Percentiles rank a stretch among this genome's conserved stretches.
Evolutionary conservation across 2,888 invertebrate species (phyloP).

Genomic region (Acanthoscelides obtectus): DNA sequence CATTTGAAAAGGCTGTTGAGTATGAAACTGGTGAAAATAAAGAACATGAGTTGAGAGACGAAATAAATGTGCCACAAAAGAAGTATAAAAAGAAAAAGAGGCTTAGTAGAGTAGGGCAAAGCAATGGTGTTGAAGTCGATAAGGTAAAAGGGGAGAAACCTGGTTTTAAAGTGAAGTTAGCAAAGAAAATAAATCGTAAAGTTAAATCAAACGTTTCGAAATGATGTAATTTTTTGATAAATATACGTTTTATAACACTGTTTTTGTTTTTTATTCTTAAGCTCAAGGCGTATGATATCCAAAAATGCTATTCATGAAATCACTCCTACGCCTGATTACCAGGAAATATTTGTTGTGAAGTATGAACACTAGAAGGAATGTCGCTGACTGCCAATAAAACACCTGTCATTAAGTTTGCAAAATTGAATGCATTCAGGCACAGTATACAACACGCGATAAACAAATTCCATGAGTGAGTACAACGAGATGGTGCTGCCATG

Average conservation of each 20-base stretch:
- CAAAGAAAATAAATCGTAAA: not conserved
- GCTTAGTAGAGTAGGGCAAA: not conserved
- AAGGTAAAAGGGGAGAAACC: not conserved
- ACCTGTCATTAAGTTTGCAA: too few species aligned
- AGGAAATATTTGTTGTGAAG: too few species aligned
- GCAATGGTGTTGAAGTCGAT: not conserved
- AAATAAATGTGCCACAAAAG: not conserved
- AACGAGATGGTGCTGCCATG: too few species aligned
- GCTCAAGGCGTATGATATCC: too few species aligned
- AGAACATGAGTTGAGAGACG: not conserved
- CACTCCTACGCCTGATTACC: too few species aligned
- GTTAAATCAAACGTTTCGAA: not conserved
- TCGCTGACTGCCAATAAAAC: too few species aligned
- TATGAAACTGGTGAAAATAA: slow-evolving; percentile 26
- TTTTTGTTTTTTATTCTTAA: too few species aligned
- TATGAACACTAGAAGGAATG: too few species aligned
- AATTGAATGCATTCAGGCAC: too few species aligned
- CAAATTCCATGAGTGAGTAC: too few species aligned
- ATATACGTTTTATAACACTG: not conserved
- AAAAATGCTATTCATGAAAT: too few species aligned
- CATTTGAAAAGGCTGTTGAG: slow-evolving; percentile 52
- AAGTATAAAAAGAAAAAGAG: not conserved
- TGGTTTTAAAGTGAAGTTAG: not conserved
- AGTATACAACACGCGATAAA: too few species aligned
- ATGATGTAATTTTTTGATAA: not conserved